Evolutionary conservation across 2,888 invertebrate species (phyloP), one percentile per base, ranked within the genome.

Genomic region (Synanthedon tipuliformis): DNA sequence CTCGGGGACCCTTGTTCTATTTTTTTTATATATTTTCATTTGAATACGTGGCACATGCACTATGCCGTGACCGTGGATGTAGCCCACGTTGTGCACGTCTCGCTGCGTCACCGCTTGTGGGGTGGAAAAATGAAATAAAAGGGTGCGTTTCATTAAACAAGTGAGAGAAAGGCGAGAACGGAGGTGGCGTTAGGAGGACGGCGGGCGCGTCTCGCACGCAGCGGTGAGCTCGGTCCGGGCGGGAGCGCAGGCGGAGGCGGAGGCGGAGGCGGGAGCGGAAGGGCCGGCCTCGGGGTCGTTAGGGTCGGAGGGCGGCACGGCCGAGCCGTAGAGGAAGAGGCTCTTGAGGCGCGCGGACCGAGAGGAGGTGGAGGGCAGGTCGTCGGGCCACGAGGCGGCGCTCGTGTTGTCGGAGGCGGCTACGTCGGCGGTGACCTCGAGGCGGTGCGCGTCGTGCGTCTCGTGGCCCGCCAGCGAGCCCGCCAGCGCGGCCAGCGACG

Each of bases 401-500:
- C 40, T 16, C 78, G 80, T 67, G 73, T 72, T 52, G 72, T 65
- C 57, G 61, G 69, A 66, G 51, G 73, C 69, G 52, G 75, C 72
- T 55, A 75, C 77, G 69, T 80, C 84, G 8, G 78, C 81, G 50
- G 78, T 74, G 4, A 81, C 80, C 61, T 79, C 76, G 10, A 73
- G 77, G 50, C 54, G 69, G 41, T 50, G 54, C 49, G 55, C 52
- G 51, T 62, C 62, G 53, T 59, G 61, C 40, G 66, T 64, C 58
- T 75, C 78, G 65, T 69, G 77, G 2, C 79, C 81, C 61, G 75
- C 82, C 60, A 84, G 78, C 55, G 85, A 84, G 48, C 85, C 86
- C 52, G 85, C 85, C 59, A 85, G 78, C 55, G 81, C 85, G 3
- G 85, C 84, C 57, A 85, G 76, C 51, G 85, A 85, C 40, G 83